A percentile compares a stretch with the other conserved stretches of the same genome.
phyloP scores from a whole-genome alignment of 2,113 vertebrate species.

The Aix galericulata region DNA sequence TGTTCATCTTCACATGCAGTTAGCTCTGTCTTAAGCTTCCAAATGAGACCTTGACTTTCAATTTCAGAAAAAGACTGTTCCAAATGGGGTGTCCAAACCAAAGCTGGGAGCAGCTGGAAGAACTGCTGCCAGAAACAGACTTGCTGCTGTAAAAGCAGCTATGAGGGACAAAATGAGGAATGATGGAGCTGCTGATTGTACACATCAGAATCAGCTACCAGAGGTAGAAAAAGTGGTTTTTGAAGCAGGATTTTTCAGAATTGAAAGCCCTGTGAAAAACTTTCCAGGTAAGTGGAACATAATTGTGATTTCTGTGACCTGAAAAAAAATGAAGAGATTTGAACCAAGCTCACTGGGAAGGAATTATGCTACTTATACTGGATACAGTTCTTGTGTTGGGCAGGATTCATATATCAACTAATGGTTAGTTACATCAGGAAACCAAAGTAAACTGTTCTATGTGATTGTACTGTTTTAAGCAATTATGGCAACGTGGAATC shows the following conservation, averaged over 20 bases:
- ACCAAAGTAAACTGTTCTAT: not conserved
- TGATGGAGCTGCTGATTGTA: not conserved
- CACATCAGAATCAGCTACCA: not conserved
- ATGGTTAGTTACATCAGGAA: not conserved
- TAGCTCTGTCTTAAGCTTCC: not conserved
- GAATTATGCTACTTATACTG: not conserved
- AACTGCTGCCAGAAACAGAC: constrained; percentile 81
- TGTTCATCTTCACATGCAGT: not conserved
- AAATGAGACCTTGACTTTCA: not conserved
- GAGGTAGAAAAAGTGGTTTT: constrained; percentile 80
- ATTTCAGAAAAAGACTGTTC: constrained; percentile 80
- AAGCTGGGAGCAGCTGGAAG: constrained; percentile 61
- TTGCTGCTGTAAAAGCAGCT: constrained; percentile 88
- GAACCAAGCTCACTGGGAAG: not conserved
- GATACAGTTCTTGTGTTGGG: not conserved
- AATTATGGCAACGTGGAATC: not conserved
- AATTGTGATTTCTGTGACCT: not conserved
- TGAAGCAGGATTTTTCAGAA: constrained; percentile 89
- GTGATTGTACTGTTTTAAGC: not conserved
- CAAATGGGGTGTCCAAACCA: constrained; percentile 58
- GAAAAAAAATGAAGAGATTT: not conserved
- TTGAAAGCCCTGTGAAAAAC: constrained; percentile 88
- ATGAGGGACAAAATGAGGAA: constrained; percentile 79
- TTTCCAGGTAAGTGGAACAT: constrained; percentile 77
- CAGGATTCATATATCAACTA: not conserved